Percentiles rank a stretch among this genome's conserved stretches.
Conservation (phyloP, 2,797 vertebrate species). For the Melanotaenia boesemani region DNA sequence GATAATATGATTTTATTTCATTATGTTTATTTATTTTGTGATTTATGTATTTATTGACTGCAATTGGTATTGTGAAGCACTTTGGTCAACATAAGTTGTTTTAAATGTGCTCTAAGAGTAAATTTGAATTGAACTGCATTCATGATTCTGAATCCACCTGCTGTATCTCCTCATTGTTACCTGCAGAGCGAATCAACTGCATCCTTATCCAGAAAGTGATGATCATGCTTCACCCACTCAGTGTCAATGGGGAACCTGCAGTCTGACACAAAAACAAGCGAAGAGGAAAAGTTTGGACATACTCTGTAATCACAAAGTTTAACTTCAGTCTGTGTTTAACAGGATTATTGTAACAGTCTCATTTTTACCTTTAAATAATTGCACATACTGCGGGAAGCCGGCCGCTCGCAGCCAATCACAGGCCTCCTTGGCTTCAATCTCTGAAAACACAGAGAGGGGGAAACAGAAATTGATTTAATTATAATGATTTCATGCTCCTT, state of each 20-base stretch:
- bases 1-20: no score
- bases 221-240: conserved; percentile 86
- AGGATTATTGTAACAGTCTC: conserved; percentile 21
- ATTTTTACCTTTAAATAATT: conserved; percentile 88
- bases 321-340: background rate
- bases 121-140: no score
- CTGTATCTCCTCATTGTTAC: conserved; percentile 64
- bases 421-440: conserved; percentile 91
- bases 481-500: conserved; percentile 53
- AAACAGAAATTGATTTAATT: conserved; percentile 57
- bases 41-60: no score
- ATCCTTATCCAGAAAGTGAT: conserved; percentile 89
- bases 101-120: no score
- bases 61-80: no score
- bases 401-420: conserved; percentile 91
- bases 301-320: background rate
- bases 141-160: no score
- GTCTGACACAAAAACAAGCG: conserved; percentile 74
- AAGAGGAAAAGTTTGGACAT: background rate
- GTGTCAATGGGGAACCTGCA: conserved; percentile 88
- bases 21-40: no score
- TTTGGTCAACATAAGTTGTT: no score
- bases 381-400: conserved; percentile 91
- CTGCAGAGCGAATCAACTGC: conserved; percentile 89
- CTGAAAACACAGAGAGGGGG: conserved; percentile 77